A percentile compares a stretch with the other conserved stretches of the same genome.
These are phyloP conservation scores for Bombus balteatus DNA, from an alignment of 1,140 invertebrate genomes.

Conservation along the genomic window DNA sequence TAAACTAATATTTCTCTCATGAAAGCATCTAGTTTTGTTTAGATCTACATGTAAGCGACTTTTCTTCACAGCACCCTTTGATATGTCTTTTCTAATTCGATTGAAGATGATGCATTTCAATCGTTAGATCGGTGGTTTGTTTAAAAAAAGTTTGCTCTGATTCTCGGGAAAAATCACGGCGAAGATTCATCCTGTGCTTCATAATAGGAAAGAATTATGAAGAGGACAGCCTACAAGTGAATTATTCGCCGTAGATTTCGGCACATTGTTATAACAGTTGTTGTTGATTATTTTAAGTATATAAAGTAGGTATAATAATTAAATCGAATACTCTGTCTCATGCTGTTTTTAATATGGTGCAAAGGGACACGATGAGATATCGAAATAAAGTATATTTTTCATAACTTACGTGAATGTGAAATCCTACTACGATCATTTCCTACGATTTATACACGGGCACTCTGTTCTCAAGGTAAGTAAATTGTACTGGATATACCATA, in stretches of 20 bases:
- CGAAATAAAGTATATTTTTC: slow-evolving; percentile 73
- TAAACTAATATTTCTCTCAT: slow-evolving; percentile 26
- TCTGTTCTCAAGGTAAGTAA: slow-evolving; percentile 12
- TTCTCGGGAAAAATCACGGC: slow-evolving; percentile 7
- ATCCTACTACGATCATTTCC: slow-evolving; percentile 27
- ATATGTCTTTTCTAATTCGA: neutral
- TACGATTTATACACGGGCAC: neutral
- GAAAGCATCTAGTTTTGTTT: neutral
- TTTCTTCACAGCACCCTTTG: neutral
- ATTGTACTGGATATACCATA: neutral
- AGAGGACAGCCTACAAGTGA: neutral
- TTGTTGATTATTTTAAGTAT: slow-evolving; percentile 77
- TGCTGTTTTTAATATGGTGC: slow-evolving; percentile 7
- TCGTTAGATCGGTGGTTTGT: neutral
- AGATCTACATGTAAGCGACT: slow-evolving; percentile 14
- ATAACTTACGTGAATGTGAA: slow-evolving; percentile 48
- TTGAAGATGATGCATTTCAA: neutral
- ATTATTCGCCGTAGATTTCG: slow-evolving; percentile 56
- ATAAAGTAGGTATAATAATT: slow-evolving; percentile 36
- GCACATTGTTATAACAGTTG: slow-evolving; percentile 74
- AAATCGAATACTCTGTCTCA: slow-evolving; percentile 16
- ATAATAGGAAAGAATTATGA: neutral
- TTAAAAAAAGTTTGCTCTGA: neutral
- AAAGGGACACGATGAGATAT: slow-evolving; percentile 37
- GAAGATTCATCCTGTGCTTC: slow-evolving; percentile 20